Base-by-base conservation (phyloP, 2,797 vertebrate genomes). In the Percopsis omiscomaycus region DNA sequence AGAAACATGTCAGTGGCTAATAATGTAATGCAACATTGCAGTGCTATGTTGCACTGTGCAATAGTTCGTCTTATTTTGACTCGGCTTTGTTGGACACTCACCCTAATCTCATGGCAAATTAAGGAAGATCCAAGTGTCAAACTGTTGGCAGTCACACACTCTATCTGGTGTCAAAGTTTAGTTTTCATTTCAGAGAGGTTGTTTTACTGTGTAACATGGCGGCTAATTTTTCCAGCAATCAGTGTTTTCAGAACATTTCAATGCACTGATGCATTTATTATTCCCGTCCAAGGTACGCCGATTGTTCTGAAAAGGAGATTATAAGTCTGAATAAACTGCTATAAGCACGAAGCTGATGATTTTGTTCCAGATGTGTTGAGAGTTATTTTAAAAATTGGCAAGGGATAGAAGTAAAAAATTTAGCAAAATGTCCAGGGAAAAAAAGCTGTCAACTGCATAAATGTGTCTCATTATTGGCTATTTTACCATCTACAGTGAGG, bases 221-320 rank as follows among this genome's bases (percentile, higher is more conserved):
- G 59, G 63, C 55, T 59, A 42, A 29, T 27, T 29, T 11, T 58
- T 29, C 50, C 8, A 1, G 71, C 30, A 61, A 60, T 30, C 3
- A 46, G 58, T 47, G 59, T 65, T 59, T 69, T 79, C 68, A 72
- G 71, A 71, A 71, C 51, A 61, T 30, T 50, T 74, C 69, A 73
- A 78, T 28, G 66, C 79, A 66, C 66, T 28, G 68, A 68, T 76
- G 72, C 63, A 44, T 53, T 37, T 66, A 67, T 75, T 67, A 65
- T 49, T 67, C 16, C 27, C 1, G 48, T 68, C 55, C 72, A 59
- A 49, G 69, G 8, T 15, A 14, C 52, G 29, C 45, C 22, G 51
- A 78, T 55, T 27, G 50, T 60, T 50, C 14, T 59, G 49, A 58
- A 69, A 55, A 48, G 27, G 46, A 49, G 22, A 58, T 27, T n/a